Evolutionary conservation across 2,888 invertebrate species (phyloP).

Genomic region (Spatulosminthurus flaviceps): DNA sequence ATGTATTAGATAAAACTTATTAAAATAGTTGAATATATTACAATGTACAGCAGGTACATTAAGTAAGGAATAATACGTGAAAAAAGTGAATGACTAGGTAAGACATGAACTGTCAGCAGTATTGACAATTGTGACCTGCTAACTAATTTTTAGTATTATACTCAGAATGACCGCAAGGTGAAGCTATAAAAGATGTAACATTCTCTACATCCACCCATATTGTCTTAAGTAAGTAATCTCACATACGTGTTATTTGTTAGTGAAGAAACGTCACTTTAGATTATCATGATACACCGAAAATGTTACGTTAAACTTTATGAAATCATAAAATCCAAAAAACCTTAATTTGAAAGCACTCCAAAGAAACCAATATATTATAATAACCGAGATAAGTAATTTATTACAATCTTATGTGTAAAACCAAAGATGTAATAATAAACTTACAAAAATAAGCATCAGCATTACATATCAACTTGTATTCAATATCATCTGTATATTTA

Average conservation of each 20-base stretch:
- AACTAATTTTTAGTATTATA: slow-evolving; percentile 23
- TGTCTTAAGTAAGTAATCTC: slow-evolving; percentile 18
- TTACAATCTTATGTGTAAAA: slow-evolving; percentile 19
- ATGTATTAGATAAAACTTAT: too few species aligned
- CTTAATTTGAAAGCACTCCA: slow-evolving; percentile 18
- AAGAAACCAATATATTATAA: neutral
- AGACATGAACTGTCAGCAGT: slow-evolving; percentile 11
- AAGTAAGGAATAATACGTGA: neutral
- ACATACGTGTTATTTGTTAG: neutral
- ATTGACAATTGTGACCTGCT: slow-evolving; percentile 36
- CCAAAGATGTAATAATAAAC: slow-evolving; percentile 35
- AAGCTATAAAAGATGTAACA: slow-evolving; percentile 1
- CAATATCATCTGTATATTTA: neutral
- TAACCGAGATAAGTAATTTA: slow-evolving; percentile 4
- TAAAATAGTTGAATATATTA: neutral
- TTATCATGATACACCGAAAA: neutral
- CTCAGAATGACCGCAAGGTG: neutral
- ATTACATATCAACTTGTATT: too few species aligned
- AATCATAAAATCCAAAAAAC: neutral
- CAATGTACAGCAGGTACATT: neutral
- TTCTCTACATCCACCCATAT: slow-evolving; percentile 23
- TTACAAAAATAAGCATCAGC: neutral
- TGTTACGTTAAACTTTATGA: neutral
- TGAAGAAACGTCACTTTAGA: neutral
- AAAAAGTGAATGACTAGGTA: neutral